A percentile compares a stretch with the other conserved stretches of the same genome.
These are phyloP conservation scores for Antheraea mylitta DNA, from an alignment of 1,140 invertebrate species.

Conservation along the genomic window DNA sequence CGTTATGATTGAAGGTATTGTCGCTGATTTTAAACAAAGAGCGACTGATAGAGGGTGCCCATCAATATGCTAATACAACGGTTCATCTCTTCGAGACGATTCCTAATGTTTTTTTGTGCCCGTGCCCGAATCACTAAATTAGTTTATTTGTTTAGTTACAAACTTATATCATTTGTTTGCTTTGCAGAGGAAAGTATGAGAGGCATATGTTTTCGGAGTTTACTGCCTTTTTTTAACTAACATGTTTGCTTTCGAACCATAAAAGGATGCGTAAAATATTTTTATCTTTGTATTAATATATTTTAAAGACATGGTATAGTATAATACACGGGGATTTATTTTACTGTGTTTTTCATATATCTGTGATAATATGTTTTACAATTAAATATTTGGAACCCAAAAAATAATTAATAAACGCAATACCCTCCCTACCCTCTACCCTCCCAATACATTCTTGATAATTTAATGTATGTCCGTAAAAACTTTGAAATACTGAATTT, in stretches of 20 bases:
- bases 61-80: conserved; percentile 74
- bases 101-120: conserved; percentile 59
- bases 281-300: neutral
- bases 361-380: neutral
- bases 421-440: too few relatives aligned
- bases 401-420: too few relatives aligned
- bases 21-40: conserved; percentile 77
- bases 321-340: neutral
- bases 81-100: conserved; percentile 48
- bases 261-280: neutral
- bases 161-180: conserved; percentile 62
- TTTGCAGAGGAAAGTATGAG: conserved; percentile 47
- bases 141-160: conserved; percentile 74
- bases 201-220: conserved; percentile 41
- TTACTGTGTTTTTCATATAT: neutral
- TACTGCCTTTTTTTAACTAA: neutral
- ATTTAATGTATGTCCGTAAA: too few relatives aligned
- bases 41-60: conserved; percentile 60
- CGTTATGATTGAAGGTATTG: conserved; percentile 71
- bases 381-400: too few relatives aligned
- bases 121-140: conserved; percentile 55
- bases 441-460: too few relatives aligned
- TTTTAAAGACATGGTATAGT: neutral
- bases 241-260: neutral
- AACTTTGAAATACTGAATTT: too few relatives aligned